Base-by-base conservation (phyloP, 2,888 invertebrate species). In the Eledona agricola region DNA sequence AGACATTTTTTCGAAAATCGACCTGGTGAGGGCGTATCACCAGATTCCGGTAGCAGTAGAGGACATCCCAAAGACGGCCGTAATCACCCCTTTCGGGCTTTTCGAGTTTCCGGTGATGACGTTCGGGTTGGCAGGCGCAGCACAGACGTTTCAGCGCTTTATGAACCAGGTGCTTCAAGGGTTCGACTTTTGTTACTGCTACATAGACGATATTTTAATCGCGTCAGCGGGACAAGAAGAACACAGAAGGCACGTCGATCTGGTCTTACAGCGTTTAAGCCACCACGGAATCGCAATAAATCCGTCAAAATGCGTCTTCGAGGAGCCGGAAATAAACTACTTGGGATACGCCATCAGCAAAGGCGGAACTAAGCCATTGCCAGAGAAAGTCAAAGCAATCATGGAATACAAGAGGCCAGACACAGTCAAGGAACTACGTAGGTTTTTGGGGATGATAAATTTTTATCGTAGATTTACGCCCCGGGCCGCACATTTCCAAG, bases 61-160 rank as follows among this genome's bases (percentile, higher is more conserved):
- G 1, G 59, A 55, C 4, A 65, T 76, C 2, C 57, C 26, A 2
- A 63, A 66, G 49, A 65, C 66, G 0, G 64, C 66, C 1, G 59
- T 62, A 2, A 60, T 40, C 1, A 65, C 60, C 10, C 58, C 64
- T 2, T 67, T 68, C 23, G 65, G 62, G 0, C 31, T 63, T 15
- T 66, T 59, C 51, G 61, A 77, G 45, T 74, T 70, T 40, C 40
- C 62, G 0, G 43, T 37, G 1, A 69, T 72, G 69, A 58, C 59
- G 0, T 76, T 75, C 13, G 75, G 76, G 1, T 59, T 77, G 0
- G 31, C 72, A 1, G 76, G 78, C 46, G 73, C 77, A 0, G 70
- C 69, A 1, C 72, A 77, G 52, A 72, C 73, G 0, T 70, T 77
- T 56, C 71, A 75, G 42, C 62, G 72, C 2, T 74, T 74, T 20